Evolutionary conservation across 1,140 invertebrate species (phyloP).

Genomic region (Eriosoma lanigerum): DNA sequence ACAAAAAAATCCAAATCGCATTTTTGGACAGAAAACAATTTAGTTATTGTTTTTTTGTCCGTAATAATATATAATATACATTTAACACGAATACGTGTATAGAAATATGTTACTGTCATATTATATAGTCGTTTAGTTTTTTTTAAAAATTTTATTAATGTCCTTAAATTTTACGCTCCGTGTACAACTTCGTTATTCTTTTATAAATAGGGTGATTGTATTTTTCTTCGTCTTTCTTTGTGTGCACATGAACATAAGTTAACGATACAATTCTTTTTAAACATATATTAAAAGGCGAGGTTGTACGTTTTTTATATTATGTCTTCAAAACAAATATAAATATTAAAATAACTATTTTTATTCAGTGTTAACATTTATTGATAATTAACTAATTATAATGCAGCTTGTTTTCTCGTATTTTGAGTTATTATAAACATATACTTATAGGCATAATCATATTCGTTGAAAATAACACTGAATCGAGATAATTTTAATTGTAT

Average conservation of each 20-base stretch:
- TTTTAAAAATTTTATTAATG: constrained; percentile 14
- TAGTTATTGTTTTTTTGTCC: neutral
- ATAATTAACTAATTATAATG: too few species aligned
- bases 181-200: constrained; percentile 30
- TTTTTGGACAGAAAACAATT: neutral
- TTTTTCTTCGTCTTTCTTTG: neutral
- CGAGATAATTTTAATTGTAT: constrained; percentile 6
- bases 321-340: too few species aligned
- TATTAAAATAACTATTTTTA: too few species aligned
- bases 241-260: neutral
- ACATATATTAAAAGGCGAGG: too few species aligned
- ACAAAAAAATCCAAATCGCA: neutral
- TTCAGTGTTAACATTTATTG: too few species aligned
- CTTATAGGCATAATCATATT: neutral
- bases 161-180: constrained; percentile 17
- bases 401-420: too few species aligned
- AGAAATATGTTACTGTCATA: neutral
- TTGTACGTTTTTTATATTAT: too few species aligned
- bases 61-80: too few species aligned
- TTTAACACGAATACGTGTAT: neutral
- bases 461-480: neutral
- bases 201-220: constrained; percentile 12
- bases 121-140: constrained; percentile 23
- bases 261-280: too few species aligned
- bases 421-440: too few species aligned